These are phyloP conservation scores for Tylochromis polylepis DNA, from an alignment of 2,113 vertebrate species.

Conservation along the genomic window DNA sequence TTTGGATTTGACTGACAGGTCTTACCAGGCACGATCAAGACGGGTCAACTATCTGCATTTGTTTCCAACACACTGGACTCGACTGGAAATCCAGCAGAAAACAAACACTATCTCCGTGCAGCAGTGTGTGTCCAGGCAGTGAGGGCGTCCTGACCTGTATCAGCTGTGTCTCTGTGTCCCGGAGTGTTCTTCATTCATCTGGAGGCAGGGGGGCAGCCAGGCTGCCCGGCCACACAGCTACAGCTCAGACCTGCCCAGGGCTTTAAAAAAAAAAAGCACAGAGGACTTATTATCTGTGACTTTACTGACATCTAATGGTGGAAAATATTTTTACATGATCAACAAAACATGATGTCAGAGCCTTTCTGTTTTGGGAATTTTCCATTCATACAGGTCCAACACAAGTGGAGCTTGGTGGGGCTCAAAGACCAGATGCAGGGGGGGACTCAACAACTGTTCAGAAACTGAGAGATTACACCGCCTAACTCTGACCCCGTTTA, in stretches of 20 bases:
- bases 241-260: slow-evolving; percentile 50
- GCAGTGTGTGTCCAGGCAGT: neutral
- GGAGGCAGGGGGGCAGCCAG: slow-evolving; percentile 88
- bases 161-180: slow-evolving; percentile 91
- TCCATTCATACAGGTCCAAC: neutral
- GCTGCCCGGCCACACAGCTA: slow-evolving; percentile 72
- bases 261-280: slow-evolving; percentile 51
- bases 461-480: neutral
- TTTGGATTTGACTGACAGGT: neutral
- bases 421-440: neutral
- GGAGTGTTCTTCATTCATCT: slow-evolving; percentile 95
- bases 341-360: neutral
- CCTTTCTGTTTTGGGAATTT: neutral
- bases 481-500: neutral
- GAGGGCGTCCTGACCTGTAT: slow-evolving; percentile 80
- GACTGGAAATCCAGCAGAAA: neutral
- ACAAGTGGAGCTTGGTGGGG: neutral
- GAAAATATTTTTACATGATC: neutral
- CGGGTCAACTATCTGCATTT: neutral
- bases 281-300: neutral
- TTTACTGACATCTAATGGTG: neutral
- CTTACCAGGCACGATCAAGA: neutral
- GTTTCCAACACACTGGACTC: neutral
- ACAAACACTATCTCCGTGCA: neutral
- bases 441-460: neutral